Evolutionary conservation across 2,888 invertebrate genomes (phyloP).

Genomic region (Spodoptera picta): DNA sequence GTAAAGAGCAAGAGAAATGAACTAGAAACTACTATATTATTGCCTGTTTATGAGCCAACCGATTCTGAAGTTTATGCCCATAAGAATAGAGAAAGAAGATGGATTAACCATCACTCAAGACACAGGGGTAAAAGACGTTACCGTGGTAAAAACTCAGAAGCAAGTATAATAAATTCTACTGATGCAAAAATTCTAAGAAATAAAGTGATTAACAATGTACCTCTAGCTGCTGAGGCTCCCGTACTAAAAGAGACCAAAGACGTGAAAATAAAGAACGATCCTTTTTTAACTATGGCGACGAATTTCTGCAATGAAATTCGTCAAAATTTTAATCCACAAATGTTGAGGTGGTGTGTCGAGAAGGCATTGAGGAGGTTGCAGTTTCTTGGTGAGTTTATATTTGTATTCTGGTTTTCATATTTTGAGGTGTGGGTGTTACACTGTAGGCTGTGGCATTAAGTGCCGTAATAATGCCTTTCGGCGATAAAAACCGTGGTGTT

Average conservation of each 20-base stretch:
- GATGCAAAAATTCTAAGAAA: constrained; percentile 20
- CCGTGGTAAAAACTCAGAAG: constrained; percentile 44
- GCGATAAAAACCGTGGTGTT: no score
- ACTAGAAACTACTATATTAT: constrained; percentile 67
- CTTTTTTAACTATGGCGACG: constrained; percentile 75
- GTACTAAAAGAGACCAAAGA: constrained; percentile 14
- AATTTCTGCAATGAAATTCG: constrained; percentile 80
- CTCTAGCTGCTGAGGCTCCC: constrained; percentile 2
- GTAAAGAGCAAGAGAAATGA: constrained; percentile 73
- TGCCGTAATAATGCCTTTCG: no score
- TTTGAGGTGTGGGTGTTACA: no score
- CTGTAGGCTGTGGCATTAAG: no score
- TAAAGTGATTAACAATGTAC: not conserved
- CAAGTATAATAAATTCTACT: constrained; percentile 27
- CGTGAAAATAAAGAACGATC: constrained; percentile 57
- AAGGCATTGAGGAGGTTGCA: constrained; percentile 76
- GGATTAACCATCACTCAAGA: constrained; percentile 72
- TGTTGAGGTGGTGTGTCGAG: constrained; percentile 78
- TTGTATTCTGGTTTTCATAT: no score
- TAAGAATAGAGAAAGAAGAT: constrained; percentile 69
- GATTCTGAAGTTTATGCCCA: constrained; percentile 22
- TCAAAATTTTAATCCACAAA: constrained; percentile 69
- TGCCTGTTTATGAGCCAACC: constrained; percentile 65
- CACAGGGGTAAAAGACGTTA: constrained; percentile 55
- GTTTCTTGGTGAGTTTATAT: constrained; percentile 69